Evolutionary conservation across 2,113 vertebrate species (phyloP).

Genomic region (Mesocricetus auratus): DNA sequence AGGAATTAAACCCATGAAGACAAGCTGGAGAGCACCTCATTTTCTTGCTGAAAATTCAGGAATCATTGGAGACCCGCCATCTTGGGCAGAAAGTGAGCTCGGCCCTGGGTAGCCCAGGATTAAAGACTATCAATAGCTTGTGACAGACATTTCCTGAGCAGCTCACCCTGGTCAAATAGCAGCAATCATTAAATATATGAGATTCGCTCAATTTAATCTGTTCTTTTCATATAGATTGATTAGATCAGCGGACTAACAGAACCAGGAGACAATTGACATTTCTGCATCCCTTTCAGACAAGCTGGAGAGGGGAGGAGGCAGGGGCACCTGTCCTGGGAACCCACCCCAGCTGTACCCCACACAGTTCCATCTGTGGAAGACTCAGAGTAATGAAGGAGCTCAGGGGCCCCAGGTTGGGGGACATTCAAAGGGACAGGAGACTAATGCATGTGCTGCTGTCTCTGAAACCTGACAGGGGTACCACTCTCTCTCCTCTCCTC

Average conservation of each 20-base stretch:
- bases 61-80: constrained; percentile 88
- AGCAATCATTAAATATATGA: constrained; percentile 96
- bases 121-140: constrained; percentile 92
- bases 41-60: constrained; percentile 86
- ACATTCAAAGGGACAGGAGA: not conserved
- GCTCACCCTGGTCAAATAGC: constrained; percentile 92
- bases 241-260: constrained; percentile 89
- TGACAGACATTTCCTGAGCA: constrained; percentile 93
- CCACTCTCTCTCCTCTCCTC: too few relatives aligned
- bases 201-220: constrained; percentile 95
- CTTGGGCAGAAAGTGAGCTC: constrained; percentile 89
- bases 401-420: not conserved
- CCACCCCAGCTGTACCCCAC: fast-evolving
- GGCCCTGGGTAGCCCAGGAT: constrained; percentile 91
- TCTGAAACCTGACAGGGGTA: not conserved
- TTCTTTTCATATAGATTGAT: constrained; percentile 95
- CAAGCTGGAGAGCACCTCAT: constrained; percentile 87
- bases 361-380: not conserved
- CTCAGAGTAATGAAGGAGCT: not conserved
- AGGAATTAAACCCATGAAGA: constrained; percentile 89
- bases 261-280: constrained; percentile 90
- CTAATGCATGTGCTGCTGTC: not conserved
- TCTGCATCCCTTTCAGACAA: constrained; percentile 85
- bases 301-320: too few relatives aligned
- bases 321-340: not conserved